Evolutionary conservation across 2,888 invertebrate species (phyloP).

Genomic region (Metacarcinus magister): DNA sequence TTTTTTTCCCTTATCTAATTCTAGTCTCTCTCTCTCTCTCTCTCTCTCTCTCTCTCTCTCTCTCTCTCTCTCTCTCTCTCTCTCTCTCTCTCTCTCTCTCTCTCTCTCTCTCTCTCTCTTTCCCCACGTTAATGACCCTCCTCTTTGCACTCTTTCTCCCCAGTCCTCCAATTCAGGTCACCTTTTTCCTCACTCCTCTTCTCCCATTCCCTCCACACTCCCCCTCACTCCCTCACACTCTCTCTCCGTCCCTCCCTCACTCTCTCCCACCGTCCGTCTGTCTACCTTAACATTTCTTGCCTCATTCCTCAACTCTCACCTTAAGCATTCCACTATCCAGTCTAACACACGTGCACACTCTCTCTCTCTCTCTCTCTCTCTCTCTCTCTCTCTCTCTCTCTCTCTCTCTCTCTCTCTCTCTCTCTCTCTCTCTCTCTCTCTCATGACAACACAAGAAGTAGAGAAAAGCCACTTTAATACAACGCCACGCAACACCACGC

Average conservation of each 20-base stretch:
- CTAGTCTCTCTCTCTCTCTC: no score
- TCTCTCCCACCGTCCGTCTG: no score
- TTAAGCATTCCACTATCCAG: neutral
- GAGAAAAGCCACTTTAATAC: no score
- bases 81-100: neutral
- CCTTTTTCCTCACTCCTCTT: neutral
- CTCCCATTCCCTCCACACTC: neutral
- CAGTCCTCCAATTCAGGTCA: constrained; percentile 20
- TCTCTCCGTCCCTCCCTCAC: neutral
- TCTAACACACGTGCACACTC: neutral
- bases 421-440: no score
- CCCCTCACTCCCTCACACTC: neutral
- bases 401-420: neutral
- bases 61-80: no score
- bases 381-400: constrained; percentile 27
- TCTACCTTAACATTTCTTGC: neutral
- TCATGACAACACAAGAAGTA: no score
- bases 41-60: no score
- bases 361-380: neutral
- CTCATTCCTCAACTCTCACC: neutral
- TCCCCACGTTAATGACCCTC: neutral
- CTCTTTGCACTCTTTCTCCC: neutral
- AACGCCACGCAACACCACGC: neutral
- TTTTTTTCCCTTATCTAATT: no score
- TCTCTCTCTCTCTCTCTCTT: neutral